These are phyloP conservation scores for Mystacornis crossleyi DNA, from an alignment of 2,113 vertebrate genomes.

Conservation along the genomic window DNA sequence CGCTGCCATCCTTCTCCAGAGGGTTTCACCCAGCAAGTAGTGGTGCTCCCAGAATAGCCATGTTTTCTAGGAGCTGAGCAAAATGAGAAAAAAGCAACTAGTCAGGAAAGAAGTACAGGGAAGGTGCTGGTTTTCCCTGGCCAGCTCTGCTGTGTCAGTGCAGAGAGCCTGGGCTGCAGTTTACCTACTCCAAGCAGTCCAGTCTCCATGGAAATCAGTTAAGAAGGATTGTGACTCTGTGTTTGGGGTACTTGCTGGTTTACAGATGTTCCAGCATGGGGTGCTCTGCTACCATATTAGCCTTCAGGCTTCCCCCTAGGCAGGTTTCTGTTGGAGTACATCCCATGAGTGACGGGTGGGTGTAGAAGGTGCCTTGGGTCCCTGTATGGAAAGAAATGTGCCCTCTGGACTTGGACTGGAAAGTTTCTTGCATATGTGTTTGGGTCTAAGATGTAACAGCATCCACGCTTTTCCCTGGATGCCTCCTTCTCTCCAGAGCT, in stretches of 20 bases:
- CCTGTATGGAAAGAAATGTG: background rate
- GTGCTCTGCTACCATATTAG: rapidly evolving
- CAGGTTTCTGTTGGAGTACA: background rate
- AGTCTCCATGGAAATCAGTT: background rate
- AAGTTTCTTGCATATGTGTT: background rate
- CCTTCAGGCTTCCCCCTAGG: background rate
- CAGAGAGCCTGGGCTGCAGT: background rate
- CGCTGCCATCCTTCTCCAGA: background rate
- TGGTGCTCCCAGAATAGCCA: background rate
- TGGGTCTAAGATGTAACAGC: background rate
- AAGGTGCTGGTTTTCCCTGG: background rate
- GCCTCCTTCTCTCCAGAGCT: background rate
- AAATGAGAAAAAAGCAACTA: background rate
- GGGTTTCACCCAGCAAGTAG: background rate
- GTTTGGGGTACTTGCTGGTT: background rate
- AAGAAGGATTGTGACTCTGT: background rate
- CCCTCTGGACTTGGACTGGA: background rate
- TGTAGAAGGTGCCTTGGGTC: background rate
- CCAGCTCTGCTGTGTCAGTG: background rate
- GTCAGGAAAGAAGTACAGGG: background rate
- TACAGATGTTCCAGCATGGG: background rate
- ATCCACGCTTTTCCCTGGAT: rapidly evolving
- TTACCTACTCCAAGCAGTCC: background rate
- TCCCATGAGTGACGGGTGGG: background rate
- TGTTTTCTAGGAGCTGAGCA: background rate